Evolutionary conservation across 2,888 invertebrate genomes (phyloP), one percentile per base, ranked within the genome.

Genomic region (Pecten maximus): DNA sequence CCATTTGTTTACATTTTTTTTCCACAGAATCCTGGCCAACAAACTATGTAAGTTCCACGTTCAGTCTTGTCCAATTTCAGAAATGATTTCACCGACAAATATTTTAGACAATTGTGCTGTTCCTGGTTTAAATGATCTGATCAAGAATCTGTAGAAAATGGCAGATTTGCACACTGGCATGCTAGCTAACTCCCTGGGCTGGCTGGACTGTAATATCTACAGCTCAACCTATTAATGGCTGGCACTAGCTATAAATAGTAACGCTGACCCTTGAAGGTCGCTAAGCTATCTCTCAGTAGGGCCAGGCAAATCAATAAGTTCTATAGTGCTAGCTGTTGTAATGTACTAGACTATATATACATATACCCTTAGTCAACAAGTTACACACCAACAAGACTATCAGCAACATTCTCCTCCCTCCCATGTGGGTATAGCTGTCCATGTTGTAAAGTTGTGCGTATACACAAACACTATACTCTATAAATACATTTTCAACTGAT

Each of bases 261-360:
- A 74, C 28, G 74, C 35, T 74, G 74, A 74, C 74, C 74, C 74
- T 74, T 74, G 74, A 74, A 74, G 74, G 74, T 74, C 74, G 74
- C 35, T 74, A 74, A 74, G 74, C 74, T 74, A 74, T 74, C 74
- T 74, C 74, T 74, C 74, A 74, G 74, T 74, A 74, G 74, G 74
- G 44, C 44, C 35, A 74, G 74, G 74, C 74, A 74, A 74, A 74
- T 74, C 74, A 35, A 74, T 60, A 60, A 44, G 60, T 28, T 60
- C 3, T 35, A 74, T 74, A 35, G 74, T 74, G 15, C 10, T 74
- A 10, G 74, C 28, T 74, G 74, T 74, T 74, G 60, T 35, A 74
- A 74, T 28, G 74, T 74, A 74, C 74, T 74, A 35, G 74, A 2
- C 28, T 74, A 74, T 74, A 74, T 74, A 74, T 28, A 74, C 23